phyloP scores from a whole-genome alignment of 1,140 invertebrate genomes.

The Drosophila sturtevanti region DNA sequence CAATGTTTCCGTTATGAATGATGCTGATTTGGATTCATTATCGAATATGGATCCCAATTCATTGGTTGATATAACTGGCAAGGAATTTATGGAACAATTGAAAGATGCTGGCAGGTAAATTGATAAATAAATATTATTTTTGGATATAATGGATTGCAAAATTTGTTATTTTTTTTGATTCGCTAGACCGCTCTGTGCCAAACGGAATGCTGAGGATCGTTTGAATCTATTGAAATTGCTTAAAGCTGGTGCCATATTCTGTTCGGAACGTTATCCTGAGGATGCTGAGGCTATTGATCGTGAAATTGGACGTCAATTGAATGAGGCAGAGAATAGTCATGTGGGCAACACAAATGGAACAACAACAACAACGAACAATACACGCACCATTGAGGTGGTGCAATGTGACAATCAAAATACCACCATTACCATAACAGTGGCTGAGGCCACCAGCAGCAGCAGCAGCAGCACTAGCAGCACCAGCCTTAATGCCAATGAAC shows the following conservation, averaged over 20 bases:
- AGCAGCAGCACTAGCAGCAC: conserved; percentile 27
- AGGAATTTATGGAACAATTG: conserved; percentile 91
- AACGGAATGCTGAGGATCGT: conserved; percentile 92
- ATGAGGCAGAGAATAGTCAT: conserved; percentile 63
- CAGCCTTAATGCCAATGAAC: conserved; percentile 51
- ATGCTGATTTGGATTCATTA: conserved; percentile 90
- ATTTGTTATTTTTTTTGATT: not conserved
- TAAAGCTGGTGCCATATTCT: conserved; percentile 77
- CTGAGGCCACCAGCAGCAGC: conserved; percentile 48
- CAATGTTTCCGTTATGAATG: conserved; percentile 91
- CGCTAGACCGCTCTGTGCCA: conserved; percentile 87
- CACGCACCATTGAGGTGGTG: conserved; percentile 78
- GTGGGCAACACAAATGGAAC: conserved; percentile 38
- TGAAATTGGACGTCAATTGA: conserved; percentile 74
- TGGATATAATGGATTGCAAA: no score
- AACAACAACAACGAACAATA: conserved; percentile 45
- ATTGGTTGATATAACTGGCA: conserved; percentile 90
- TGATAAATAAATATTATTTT: not conserved
- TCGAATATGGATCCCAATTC: conserved; percentile 94
- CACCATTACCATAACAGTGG: conserved; percentile 71
- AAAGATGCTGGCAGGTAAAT: conserved; percentile 91
- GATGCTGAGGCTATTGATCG: conserved; percentile 79
- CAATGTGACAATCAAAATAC: conserved; percentile 77
- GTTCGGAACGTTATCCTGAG: conserved; percentile 80
- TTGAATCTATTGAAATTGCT: conserved; percentile 88